Percentiles rank a stretch among this genome's conserved stretches.
These are phyloP conservation scores for Drosophila ficusphila DNA, from an alignment of 1,140 invertebrate species.

Conservation along the genomic window DNA sequence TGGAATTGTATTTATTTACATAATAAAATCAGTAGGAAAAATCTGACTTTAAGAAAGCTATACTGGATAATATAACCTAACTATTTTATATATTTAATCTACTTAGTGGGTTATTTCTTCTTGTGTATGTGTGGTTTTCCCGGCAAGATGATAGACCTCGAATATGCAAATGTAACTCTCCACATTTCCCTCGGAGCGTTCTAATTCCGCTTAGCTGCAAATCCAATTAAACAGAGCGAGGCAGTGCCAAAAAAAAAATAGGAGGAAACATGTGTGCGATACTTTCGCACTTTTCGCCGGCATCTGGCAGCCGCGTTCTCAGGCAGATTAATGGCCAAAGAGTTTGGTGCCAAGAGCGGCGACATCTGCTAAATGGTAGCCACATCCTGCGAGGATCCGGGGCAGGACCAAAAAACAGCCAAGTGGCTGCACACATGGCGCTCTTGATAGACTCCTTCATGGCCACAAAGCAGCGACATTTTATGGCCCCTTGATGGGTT, in stretches of 20 bases:
- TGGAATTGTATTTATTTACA: no score
- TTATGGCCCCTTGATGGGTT: conserved; percentile 1
- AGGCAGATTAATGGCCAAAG: conserved; percentile 33
- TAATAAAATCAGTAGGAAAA: no score
- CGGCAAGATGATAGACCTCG: not conserved
- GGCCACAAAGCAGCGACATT: not conserved
- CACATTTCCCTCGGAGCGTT: not conserved
- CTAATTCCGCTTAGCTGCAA: conserved; percentile 53
- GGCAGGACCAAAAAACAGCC: not conserved
- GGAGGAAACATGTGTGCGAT: conserved; percentile 54
- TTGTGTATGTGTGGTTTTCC: not conserved
- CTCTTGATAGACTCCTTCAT: conserved; percentile 11
- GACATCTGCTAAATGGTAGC: conserved; percentile 22
- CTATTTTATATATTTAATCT: no score
- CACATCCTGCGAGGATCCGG: conserved; percentile 1
- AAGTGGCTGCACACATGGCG: conserved; percentile 8
- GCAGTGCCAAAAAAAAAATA: conserved; percentile 15
- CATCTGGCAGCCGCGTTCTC: conserved; percentile 37
- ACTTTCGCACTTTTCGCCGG: conserved; percentile 34
- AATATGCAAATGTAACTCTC: conserved; percentile 11
- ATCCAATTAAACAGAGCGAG: conserved; percentile 62
- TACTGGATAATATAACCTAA: no score
- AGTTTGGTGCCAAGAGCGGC: conserved; percentile 34
- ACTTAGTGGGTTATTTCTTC: not conserved
- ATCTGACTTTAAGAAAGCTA: no score